Evolutionary conservation across 2,797 vertebrate species (phyloP), one percentile per base, ranked within the genome.

Genomic region (Serranus cabrilla): DNA sequence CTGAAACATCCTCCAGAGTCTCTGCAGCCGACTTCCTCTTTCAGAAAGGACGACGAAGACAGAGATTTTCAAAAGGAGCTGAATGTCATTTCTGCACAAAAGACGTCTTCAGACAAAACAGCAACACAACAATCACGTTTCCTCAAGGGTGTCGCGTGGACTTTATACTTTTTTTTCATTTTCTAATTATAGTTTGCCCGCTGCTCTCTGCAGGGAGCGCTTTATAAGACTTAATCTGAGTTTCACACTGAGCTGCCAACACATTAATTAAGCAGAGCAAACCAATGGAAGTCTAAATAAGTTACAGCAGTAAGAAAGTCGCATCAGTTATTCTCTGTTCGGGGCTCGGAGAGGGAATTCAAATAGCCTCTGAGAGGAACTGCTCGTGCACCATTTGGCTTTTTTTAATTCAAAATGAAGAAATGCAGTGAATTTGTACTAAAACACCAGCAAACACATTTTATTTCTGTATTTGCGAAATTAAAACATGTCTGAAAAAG

Each of bases 221-320:
- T 82, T 89, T 80, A 58, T 11, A 59, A 71, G 42, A 83, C 78
- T 82, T 88, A 83, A 89, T 91, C 74, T 56, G 79, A 85, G 55
- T 90, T 88, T 85, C 68, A 79, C 51, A 70, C 76, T 1, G 51
- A 47, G 31, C 58, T 82, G 71, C 80, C 81, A 76, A 78, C 69
- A 78, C 72, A 71, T 82, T 85, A 88, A 87, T 88, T 89, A 89
- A 83, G 49, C 57, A 3, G 46, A 72, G 64, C n/a, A 74, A 71
- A 80, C 76, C 76, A 83, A 80, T 73, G 43, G 60, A 64, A 71
- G 42, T 76, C 68, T 60, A 77, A 85, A 85, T 65, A 76, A 79
- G 67, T 74, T 79, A 45, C 21, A 58, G 81, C 55, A 67, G 39
- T 11, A 25, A 60, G 17, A 67, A 50, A 83, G 69, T 61, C 61